Evolutionary conservation across 2,888 invertebrate genomes (phyloP).

Genomic region (Chromoteleia sp.): DNA sequence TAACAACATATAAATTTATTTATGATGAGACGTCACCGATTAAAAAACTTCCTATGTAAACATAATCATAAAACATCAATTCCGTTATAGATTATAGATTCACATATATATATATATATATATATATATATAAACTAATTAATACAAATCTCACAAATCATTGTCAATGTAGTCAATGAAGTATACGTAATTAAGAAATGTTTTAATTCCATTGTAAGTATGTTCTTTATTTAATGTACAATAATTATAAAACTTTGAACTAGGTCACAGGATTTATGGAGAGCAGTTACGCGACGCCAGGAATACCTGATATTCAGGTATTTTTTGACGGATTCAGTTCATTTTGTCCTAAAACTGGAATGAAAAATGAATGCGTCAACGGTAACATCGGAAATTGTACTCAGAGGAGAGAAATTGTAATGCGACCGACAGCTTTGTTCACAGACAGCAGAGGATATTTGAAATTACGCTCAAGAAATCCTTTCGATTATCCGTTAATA

Average conservation of each 20-base stretch:
- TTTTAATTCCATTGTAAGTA: no score
- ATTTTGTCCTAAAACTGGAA: constrained; percentile 78
- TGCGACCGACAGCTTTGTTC: constrained; percentile 79
- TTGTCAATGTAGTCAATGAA: no score
- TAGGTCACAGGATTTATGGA: constrained; percentile 82
- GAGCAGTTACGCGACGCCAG: constrained; percentile 78
- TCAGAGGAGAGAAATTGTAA: constrained; percentile 80
- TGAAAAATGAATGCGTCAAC: constrained; percentile 76
- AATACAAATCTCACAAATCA: no score
- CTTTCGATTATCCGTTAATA: constrained; percentile 88
- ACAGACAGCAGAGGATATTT: constrained; percentile 86
- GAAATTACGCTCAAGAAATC: constrained; percentile 87
- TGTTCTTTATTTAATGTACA: no score
- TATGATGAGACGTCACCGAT: no score
- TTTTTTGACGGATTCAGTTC: constrained; percentile 85
- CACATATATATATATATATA: no score
- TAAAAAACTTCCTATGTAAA: no score
- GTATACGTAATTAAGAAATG: no score
- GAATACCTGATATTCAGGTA: constrained; percentile 83
- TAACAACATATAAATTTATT: no score
- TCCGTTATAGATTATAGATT: no score
- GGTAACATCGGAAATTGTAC: constrained; percentile 76
- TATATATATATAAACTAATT: no score
- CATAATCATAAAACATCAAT: no score
- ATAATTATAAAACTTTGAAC: not conserved